A percentile compares a stretch with the other conserved stretches of the same genome.
These are phyloP conservation scores for Protonemura montana DNA, from an alignment of 2,888 invertebrate genomes.

Conservation along the genomic window DNA sequence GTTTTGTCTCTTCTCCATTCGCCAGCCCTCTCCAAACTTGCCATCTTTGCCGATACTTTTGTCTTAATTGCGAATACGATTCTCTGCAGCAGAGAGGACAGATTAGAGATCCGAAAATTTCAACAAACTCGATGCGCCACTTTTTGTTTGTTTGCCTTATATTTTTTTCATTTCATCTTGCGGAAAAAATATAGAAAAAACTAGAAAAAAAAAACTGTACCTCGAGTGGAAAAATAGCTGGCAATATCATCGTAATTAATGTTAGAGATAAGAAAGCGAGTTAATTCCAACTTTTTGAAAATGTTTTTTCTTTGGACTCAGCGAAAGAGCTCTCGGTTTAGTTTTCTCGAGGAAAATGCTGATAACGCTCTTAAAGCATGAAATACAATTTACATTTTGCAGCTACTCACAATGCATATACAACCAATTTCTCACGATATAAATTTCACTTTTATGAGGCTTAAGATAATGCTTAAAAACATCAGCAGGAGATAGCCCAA, in stretches of 20 bases:
- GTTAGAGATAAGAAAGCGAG: slow-evolving; percentile 41
- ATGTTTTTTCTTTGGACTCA: slow-evolving; percentile 24
- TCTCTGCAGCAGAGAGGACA: slow-evolving; percentile 19
- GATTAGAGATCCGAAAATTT: slow-evolving; percentile 24
- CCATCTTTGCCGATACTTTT: slow-evolving; percentile 30
- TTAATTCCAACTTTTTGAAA: slow-evolving; percentile 42
- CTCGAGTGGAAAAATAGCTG: slow-evolving; percentile 28
- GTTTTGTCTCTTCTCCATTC: slow-evolving; percentile 18
- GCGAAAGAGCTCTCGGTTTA: slow-evolving; percentile 16
- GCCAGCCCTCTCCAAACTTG: slow-evolving; percentile 15
- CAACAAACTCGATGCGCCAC: not conserved
- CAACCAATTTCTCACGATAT: not conserved
- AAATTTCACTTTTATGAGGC: not conserved
- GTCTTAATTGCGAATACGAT: slow-evolving; percentile 35
- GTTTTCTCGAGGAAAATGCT: slow-evolving; percentile 7
- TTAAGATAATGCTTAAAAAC: not conserved
- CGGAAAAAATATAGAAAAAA: slow-evolving; percentile 21
- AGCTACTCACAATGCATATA: not conserved
- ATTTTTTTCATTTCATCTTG: slow-evolving; percentile 29
- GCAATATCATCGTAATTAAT: slow-evolving; percentile 43
- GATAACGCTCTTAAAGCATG: slow-evolving; percentile 35
- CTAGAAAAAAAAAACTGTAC: slow-evolving; percentile 7
- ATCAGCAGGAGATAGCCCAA: not conserved
- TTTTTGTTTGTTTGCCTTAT: slow-evolving; percentile 31
- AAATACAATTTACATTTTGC: slow-evolving; percentile 34